Base-by-base conservation (phyloP, 2,797 vertebrate species). In the Sciurus carolinensis region DNA sequence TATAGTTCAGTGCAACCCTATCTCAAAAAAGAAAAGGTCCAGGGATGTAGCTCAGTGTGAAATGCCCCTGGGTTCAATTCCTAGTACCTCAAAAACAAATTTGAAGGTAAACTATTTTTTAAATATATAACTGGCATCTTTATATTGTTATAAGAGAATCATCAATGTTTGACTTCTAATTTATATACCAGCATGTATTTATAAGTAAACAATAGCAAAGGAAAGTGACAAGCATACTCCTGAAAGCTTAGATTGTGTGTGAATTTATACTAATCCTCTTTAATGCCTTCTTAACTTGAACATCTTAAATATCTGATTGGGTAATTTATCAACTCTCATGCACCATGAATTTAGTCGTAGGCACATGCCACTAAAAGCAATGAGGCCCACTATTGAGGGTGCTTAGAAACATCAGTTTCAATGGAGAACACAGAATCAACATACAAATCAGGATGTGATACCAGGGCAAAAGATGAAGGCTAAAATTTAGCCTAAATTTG, bases 191-290 rank as follows among this genome's bases (percentile, higher is more conserved):
- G 81, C 54, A 90, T 71, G 24, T 59, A 87, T 90, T 80, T 57
- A 30, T 82, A 75, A 71, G 64, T 30, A 80, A 84, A 84, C 14
- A 64, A n/a, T 87, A n/a, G 57, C 47, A 80, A 59, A 87, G 18
- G 76, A 94, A 82, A 89, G 66, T 88, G 59, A 57, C 10, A n/a
- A 87, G 8, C 13, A 54, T 36, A 22, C 42, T 87, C 20, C 85
- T 94, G 5, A 75, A 94, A 93, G 36, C n/a, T 66, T 80, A 36
- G 33, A 94, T 67, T 77, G 26, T 50, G 81, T 72, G 13, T 89
- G 73, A 75, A 91, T 90, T 91, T 76, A 42, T 90, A 44, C 89
- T 91, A 94, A 90, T 96, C 14, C 22, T 90, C 39, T 89, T 86
- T 80, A 85, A 84, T 13, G 75, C 36, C 66, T 87, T 88, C 66